Evolutionary conservation across 2,797 vertebrate species (phyloP).

Genomic region (Pterois miles): DNA sequence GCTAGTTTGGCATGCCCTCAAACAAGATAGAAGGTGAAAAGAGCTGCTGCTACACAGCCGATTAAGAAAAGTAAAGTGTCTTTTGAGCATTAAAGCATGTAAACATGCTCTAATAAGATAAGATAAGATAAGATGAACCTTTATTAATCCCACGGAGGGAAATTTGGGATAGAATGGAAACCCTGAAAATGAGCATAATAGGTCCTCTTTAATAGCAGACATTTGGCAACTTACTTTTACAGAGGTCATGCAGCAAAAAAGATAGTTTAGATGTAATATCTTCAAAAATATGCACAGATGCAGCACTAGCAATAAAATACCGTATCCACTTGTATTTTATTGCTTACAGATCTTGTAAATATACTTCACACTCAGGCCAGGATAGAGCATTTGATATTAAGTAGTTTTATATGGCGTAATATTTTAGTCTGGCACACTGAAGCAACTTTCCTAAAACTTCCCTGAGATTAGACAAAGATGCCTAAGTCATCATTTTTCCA

Average conservation of each 20-base stretch:
- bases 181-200: background rate
- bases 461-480: constrained; percentile 36
- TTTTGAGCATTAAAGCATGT: background rate
- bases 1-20: background rate
- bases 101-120: background rate
- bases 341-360: constrained; percentile 14
- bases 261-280: background rate
- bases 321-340: constrained; percentile 1
- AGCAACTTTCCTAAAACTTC: constrained; percentile 41
- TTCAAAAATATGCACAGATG: background rate
- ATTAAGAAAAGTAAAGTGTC: background rate
- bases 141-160: no score
- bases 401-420: constrained; percentile 14
- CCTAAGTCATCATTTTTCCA: constrained; percentile 41
- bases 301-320: background rate
- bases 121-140: no score
- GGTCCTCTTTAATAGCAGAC: background rate
- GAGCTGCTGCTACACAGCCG: background rate
- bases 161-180: no score
- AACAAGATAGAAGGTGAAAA: background rate
- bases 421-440: constrained; percentile 27
- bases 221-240: background rate
- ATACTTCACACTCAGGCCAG: background rate
- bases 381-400: constrained; percentile 5
- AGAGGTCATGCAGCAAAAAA: background rate